A percentile compares a stretch with the other conserved stretches of the same genome.
phyloP scores from a whole-genome alignment of 2,888 invertebrate species.

The Hartigia nigra region DNA sequence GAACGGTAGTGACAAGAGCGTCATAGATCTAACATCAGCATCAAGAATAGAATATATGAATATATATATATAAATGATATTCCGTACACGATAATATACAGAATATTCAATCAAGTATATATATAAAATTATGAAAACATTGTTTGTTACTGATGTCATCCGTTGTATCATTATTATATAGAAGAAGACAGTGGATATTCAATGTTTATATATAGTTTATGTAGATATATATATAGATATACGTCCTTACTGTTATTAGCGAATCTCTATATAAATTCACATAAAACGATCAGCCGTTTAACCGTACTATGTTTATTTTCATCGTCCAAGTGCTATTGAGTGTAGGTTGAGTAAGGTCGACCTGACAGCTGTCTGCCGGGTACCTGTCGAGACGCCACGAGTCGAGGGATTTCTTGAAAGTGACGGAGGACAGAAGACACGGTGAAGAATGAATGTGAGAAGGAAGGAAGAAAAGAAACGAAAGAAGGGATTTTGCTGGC shows the following conservation, averaged over 20 bases:
- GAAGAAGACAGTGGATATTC: not conserved
- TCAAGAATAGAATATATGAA: not conserved
- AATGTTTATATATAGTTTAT: not conserved
- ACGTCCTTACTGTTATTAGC: not conserved
- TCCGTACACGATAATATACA: not conserved
- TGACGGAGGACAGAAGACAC: not conserved
- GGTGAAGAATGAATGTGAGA: not conserved
- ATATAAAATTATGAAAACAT: not conserved
- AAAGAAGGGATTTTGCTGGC: not conserved
- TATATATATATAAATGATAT: too few relatives aligned
- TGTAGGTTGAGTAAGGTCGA: not conserved
- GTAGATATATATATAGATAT: not conserved
- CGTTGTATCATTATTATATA: not conserved
- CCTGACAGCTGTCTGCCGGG: not conserved
- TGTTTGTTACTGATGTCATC: not conserved
- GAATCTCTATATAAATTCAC: not conserved
- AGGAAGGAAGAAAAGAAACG: not conserved
- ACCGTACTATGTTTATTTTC: not conserved
- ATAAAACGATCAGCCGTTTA: not conserved
- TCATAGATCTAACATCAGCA: not conserved
- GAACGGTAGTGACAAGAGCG: not conserved
- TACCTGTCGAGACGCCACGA: not conserved
- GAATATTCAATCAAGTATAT: constrained; percentile 1
- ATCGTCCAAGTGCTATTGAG: not conserved
- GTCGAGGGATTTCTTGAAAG: not conserved